Percentiles rank a stretch among this genome's conserved stretches.
Evolutionary conservation across 2,888 invertebrate genomes (phyloP).

Genomic region (Marronus borbonicus): DNA sequence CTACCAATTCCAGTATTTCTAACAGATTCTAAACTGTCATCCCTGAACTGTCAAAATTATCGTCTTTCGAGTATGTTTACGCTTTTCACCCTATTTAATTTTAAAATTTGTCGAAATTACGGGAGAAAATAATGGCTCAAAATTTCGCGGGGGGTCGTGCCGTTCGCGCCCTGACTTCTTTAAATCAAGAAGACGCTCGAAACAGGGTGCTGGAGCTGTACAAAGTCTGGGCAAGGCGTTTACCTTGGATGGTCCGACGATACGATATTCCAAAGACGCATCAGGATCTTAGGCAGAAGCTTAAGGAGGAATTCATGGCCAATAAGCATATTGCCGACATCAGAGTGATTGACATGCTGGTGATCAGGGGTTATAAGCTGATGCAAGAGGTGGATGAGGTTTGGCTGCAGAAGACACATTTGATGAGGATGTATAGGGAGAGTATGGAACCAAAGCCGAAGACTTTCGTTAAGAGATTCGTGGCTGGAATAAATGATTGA

Average conservation of each 20-base stretch:
- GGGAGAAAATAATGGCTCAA: neutral
- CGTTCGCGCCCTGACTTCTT: slow-evolving; percentile 85
- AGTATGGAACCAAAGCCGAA: slow-evolving; percentile 38
- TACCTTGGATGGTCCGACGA: slow-evolving; percentile 86
- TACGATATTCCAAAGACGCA: slow-evolving; percentile 86
- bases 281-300: slow-evolving; percentile 79
- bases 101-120: neutral
- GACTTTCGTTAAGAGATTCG: slow-evolving; percentile 26
- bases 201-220: slow-evolving; percentile 89
- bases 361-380: slow-evolving; percentile 71
- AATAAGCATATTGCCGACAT: slow-evolving; percentile 87
- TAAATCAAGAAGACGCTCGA: slow-evolving; percentile 83
- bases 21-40: neutral
- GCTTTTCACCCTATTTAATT: neutral
- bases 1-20: too few relatives aligned
- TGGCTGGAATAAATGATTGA: slow-evolving; percentile 2
- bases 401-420: slow-evolving; percentile 45
- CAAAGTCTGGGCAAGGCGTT: slow-evolving; percentile 94
- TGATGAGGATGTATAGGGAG: slow-evolving; percentile 38
- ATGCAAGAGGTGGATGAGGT: slow-evolving; percentile 31
- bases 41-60: slow-evolving; percentile 1
- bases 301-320: slow-evolving; percentile 85
- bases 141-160: slow-evolving; percentile 70
- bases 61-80: too few relatives aligned
- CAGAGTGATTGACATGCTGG: slow-evolving; percentile 91